Conservation (phyloP, 1,140 invertebrate species). For the Macrostomum lignano region DNA sequence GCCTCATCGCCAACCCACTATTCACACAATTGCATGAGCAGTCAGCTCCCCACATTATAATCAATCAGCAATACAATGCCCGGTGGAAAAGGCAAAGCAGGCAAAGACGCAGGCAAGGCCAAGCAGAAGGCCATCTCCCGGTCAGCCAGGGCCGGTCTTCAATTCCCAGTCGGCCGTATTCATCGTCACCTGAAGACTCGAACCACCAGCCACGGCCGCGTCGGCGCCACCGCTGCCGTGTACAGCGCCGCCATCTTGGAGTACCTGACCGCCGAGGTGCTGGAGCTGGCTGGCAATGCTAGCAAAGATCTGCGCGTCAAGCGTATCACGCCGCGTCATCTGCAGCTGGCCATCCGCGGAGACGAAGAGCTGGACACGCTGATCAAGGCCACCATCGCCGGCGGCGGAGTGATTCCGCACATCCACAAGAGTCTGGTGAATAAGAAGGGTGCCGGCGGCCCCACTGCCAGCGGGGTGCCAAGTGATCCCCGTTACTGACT, state of each 20-base stretch:
- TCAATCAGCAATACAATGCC: no score
- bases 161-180: slow-evolving; percentile 9
- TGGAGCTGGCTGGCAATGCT: slow-evolving; percentile 6
- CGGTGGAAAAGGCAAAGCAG: slow-evolving; percentile 5
- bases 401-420: slow-evolving; percentile 84
- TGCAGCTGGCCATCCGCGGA: slow-evolving; percentile 5
- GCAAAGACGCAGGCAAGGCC: slow-evolving; percentile 45
- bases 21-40: no score
- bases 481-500: no score
- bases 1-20: no score
- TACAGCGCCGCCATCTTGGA: slow-evolving; percentile 7
- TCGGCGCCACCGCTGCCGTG: slow-evolving; percentile 7
- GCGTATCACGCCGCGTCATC: slow-evolving; percentile 6
- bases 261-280: slow-evolving; percentile 6
- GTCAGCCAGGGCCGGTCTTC: slow-evolving; percentile 71
- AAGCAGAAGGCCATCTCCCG: slow-evolving; percentile 93
- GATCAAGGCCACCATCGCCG: slow-evolving; percentile 95
- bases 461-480: no score
- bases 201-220: slow-evolving; percentile 4
- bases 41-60: no score
- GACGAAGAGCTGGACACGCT: slow-evolving; percentile 42
- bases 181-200: slow-evolving; percentile 4
- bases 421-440: slow-evolving; percentile 86
- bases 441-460: no score
- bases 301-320: slow-evolving; percentile 5